Percentiles rank a stretch among this genome's conserved stretches.
phyloP scores from a whole-genome alignment of 2,113 vertebrate genomes.

The Xenopus laevis region DNA sequence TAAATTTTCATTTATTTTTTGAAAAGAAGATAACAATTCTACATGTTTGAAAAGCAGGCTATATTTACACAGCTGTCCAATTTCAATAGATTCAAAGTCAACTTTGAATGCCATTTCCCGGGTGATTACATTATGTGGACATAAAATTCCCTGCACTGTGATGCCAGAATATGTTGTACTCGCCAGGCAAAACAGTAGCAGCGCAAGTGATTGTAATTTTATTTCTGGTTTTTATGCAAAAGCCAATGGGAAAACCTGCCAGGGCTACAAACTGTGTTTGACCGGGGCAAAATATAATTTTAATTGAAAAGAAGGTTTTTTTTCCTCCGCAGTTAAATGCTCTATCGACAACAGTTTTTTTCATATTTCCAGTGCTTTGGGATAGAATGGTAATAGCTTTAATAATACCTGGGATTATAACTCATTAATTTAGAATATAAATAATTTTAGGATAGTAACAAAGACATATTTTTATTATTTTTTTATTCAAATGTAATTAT shows the following conservation, averaged over 20 bases:
- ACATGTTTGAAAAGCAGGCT: conserved; percentile 1
- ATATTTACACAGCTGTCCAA: conserved; percentile 39
- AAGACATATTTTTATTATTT: too few relatives aligned
- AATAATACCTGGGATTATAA: too few relatives aligned
- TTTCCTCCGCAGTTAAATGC: background rate
- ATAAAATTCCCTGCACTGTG: background rate
- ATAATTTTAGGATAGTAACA: too few relatives aligned
- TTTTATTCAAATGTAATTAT: too few relatives aligned
- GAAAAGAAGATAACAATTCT: background rate
- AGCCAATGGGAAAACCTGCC: background rate
- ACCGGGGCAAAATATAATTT: background rate
- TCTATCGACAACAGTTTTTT: background rate
- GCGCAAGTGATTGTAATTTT: conserved; percentile 15
- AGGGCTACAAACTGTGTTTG: background rate
- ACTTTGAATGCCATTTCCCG: conserved; percentile 27
- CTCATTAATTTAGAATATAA: too few relatives aligned
- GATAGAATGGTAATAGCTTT: too few relatives aligned
- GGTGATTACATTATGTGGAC: conserved; percentile 3
- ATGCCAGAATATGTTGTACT: conserved; percentile 2
- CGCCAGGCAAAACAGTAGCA: background rate
- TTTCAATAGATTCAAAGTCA: conserved; percentile 26
- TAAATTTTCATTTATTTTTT: too few relatives aligned
- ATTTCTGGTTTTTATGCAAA: conserved; percentile 14
- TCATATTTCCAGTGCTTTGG: too few relatives aligned
- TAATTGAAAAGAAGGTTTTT: background rate